A percentile compares a stretch with the other conserved stretches of the same genome.
Evolutionary conservation across 2,797 vertebrate species (phyloP).

Genomic region (Leptodactylus fallax): DNA sequence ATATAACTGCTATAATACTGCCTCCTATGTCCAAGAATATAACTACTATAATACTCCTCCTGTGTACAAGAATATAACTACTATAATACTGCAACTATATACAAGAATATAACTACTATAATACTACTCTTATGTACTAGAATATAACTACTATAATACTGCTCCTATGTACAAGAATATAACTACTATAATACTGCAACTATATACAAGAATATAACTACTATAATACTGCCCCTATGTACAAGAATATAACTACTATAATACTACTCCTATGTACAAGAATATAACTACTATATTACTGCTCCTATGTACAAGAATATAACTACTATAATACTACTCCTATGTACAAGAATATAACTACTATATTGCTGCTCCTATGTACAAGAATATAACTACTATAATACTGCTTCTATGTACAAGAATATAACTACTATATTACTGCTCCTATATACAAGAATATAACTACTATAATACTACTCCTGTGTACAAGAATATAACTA

Average conservation of each 20-base stretch:
- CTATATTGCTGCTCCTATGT: not conserved
- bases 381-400: slow-evolving; percentile 18
- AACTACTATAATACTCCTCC: slow-evolving; percentile 7
- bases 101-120: slow-evolving; percentile 2
- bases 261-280: not conserved
- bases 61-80: slow-evolving; percentile 9
- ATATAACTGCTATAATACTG: slow-evolving; percentile 25
- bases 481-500: not conserved
- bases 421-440: slow-evolving; percentile 9
- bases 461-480: slow-evolving; percentile 2
- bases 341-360: slow-evolving; percentile 10
- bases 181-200: slow-evolving; percentile 2
- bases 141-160: slow-evolving; percentile 13
- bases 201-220: too few relatives aligned
- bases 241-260: too few relatives aligned
- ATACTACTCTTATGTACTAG: not conserved
- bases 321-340: not conserved
- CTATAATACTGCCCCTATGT: too few relatives aligned
- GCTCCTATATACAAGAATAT: slow-evolving; percentile 3
- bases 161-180: slow-evolving; percentile 5
- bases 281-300: slow-evolving; percentile 14
- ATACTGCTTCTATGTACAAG: slow-evolving; percentile 3
- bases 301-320: not conserved
- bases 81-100: not conserved
- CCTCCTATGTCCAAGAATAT: slow-evolving; percentile 9